Conservation (phyloP, 2,113 vertebrate species). For the Rhegmatorhina hoffmannsi region DNA sequence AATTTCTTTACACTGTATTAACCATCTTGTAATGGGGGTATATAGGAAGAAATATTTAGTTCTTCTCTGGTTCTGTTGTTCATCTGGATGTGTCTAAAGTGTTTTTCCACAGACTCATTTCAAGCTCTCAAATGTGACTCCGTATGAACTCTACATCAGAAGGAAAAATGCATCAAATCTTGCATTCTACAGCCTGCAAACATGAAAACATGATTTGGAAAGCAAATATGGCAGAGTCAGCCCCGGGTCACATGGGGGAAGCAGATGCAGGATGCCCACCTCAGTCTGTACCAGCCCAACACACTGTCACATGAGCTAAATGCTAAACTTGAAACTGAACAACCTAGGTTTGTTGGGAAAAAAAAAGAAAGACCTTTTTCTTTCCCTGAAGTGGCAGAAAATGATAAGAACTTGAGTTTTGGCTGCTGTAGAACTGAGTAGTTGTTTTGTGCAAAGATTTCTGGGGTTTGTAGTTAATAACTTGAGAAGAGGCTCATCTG, state of each 20-base stretch:
- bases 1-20: neutral
- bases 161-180: neutral
- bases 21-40: neutral
- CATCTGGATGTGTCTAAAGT: neutral
- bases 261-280: too few relatives aligned
- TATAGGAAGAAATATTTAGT: neutral
- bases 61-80: neutral
- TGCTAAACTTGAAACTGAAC: neutral
- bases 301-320: neutral
- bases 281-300: rapidly evolving
- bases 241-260: neutral
- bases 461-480: neutral
- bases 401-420: neutral
- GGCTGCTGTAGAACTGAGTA: neutral
- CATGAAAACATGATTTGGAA: neutral
- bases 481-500: neutral
- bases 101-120: neutral
- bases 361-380: neutral
- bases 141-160: rapidly evolving
- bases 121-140: neutral
- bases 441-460: neutral
- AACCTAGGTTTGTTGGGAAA: neutral
- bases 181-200: neutral
- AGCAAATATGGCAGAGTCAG: neutral
- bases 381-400: neutral